Evolutionary conservation across 2,113 vertebrate genomes (phyloP).

Genomic region (Lophura nycthemera): DNA sequence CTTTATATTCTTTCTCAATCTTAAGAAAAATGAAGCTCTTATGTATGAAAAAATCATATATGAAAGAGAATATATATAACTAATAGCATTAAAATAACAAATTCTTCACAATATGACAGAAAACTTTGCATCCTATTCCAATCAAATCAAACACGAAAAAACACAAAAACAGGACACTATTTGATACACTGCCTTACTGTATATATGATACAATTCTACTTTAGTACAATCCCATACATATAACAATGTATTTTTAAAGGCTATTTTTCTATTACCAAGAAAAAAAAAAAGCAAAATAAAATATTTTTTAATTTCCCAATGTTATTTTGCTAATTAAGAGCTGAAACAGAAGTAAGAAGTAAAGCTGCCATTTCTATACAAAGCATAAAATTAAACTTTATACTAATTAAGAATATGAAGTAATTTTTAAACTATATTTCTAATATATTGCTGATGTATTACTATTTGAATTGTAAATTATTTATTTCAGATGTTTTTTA

Average conservation of each 20-base stretch:
- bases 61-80: slow-evolving; percentile 13
- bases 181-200: slow-evolving; percentile 79
- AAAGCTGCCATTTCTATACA: slow-evolving; percentile 34
- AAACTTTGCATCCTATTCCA: slow-evolving; percentile 16
- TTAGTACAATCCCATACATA: slow-evolving; percentile 69
- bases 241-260: slow-evolving; percentile 77
- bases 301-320: slow-evolving; percentile 78
- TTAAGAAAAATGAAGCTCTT: slow-evolving; percentile 25
- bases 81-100: background rate
- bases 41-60: slow-evolving; percentile 2
- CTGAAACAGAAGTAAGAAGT: slow-evolving; percentile 4
- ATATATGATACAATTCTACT: slow-evolving; percentile 74
- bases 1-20: slow-evolving; percentile 19
- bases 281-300: slow-evolving; percentile 41
- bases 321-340: slow-evolving; percentile 67
- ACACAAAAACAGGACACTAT: slow-evolving; percentile 7
- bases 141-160: slow-evolving; percentile 32
- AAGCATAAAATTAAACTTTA: slow-evolving; percentile 35
- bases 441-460: slow-evolving; percentile 37
- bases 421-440: slow-evolving; percentile 53
- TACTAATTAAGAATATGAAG: slow-evolving; percentile 35
- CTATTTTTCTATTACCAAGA: slow-evolving; percentile 80
- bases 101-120: slow-evolving; percentile 4
- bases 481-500: slow-evolving; percentile 45
- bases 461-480: slow-evolving; percentile 40